Conservation (phyloP, 92 coral and sea anemone genomes). For the Palythoa heliodiscus region DNA sequence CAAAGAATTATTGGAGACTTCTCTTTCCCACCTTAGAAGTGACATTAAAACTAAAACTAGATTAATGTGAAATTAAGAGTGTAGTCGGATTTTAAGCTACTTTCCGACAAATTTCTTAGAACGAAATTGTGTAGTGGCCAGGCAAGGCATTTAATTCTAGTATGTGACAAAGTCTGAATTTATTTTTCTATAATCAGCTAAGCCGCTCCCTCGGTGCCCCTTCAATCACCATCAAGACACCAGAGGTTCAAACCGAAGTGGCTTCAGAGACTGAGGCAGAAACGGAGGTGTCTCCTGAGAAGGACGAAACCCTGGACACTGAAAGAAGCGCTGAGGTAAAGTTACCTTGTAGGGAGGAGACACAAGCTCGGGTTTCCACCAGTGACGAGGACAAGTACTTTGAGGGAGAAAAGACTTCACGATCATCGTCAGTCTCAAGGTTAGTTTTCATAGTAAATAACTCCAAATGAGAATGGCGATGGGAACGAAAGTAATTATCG, state of each 20-base stretch:
- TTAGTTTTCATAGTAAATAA: neutral
- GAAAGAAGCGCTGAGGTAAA: neutral
- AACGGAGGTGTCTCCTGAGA: constrained; percentile 48
- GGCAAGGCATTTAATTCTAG: neutral
- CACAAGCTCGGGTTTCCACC: constrained; percentile 16
- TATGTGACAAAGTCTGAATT: neutral
- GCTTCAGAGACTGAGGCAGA: constrained; percentile 56
- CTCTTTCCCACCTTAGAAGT: too few species aligned
- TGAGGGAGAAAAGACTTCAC: constrained; percentile 23
- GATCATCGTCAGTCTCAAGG: constrained; percentile 41
- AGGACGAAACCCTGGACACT: constrained; percentile 21
- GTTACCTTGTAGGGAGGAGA: constrained; percentile 3
- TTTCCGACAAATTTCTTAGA: too few species aligned
- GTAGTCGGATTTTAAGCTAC: too few species aligned
- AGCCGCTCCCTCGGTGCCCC: constrained; percentile 60
- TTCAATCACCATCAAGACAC: constrained; percentile 38
- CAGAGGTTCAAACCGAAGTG: constrained; percentile 48
- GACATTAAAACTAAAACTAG: too few species aligned
- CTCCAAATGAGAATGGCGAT: neutral
- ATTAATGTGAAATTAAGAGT: too few species aligned
- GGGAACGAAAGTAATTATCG: too few species aligned
- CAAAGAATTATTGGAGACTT: too few species aligned
- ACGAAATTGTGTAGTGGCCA: too few species aligned
- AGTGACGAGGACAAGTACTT: constrained; percentile 37
- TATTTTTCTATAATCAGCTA: constrained; percentile 29